phyloP scores from a whole-genome alignment of 2,888 invertebrate genomes.

The Brachycybe producta region DNA sequence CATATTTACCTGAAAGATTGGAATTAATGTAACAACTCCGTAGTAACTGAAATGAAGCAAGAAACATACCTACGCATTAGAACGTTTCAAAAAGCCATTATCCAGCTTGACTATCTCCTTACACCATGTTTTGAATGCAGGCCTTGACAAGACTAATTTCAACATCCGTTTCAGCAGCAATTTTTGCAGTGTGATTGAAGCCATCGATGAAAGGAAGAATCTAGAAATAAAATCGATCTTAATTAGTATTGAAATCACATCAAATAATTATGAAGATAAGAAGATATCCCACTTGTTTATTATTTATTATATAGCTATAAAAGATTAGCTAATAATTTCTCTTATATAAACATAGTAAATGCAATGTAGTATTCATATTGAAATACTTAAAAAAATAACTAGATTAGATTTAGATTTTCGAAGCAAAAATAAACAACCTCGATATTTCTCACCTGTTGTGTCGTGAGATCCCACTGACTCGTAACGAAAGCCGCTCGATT shows the following conservation, averaged over 20 bases:
- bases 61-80: no score
- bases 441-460: constrained; percentile 58
- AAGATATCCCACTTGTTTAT: no score
- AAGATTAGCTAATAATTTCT: no score
- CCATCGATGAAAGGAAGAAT: constrained; percentile 79
- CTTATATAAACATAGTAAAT: constrained; percentile 1
- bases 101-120: no score
- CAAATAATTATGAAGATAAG: no score
- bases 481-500: constrained; percentile 39
- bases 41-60: constrained; percentile 46
- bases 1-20: constrained; percentile 45
- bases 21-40: constrained; percentile 58
- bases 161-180: constrained; percentile 78
- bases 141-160: constrained; percentile 88
- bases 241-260: no score
- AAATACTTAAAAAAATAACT: no score
- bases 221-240: no score
- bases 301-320: no score
- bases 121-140: constrained; percentile 81
- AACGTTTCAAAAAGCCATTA: no score
- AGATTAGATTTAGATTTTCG: no score
- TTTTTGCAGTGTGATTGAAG: constrained; percentile 78
- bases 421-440: not conserved
- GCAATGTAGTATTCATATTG: no score
- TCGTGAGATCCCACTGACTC: constrained; percentile 82